Evolutionary conservation across 2,797 vertebrate species (phyloP).

Genomic region (Muraenolepis orangiensis): DNA sequence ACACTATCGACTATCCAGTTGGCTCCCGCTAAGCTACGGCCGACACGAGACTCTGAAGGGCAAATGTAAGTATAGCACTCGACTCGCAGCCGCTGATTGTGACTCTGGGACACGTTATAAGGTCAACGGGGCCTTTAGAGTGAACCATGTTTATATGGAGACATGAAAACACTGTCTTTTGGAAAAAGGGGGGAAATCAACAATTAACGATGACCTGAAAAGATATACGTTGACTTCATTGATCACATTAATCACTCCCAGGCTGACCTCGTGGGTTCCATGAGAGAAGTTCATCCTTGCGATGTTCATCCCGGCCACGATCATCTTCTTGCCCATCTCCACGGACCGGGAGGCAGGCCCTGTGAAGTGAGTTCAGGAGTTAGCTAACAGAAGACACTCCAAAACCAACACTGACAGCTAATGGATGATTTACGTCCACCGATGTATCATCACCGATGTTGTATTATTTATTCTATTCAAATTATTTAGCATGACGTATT

Average conservation of each 20-base stretch:
- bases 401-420: background rate
- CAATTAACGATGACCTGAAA: background rate
- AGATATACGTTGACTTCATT: background rate
- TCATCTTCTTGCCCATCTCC: slow-evolving; percentile 91
- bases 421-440: no score
- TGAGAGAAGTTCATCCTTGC: slow-evolving; percentile 99
- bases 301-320: slow-evolving; percentile 97
- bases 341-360: slow-evolving; percentile 91
- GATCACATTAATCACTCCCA: background rate
- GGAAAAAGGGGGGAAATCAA: background rate
- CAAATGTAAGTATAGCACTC: slow-evolving; percentile 49
- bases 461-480: background rate
- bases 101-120: slow-evolving; percentile 45
- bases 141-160: background rate
- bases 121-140: slow-evolving; percentile 36
- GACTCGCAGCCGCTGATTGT: slow-evolving; percentile 60
- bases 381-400: background rate
- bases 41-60: slow-evolving; percentile 25
- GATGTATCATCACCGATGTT: no score
- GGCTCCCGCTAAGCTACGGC: slow-evolving; percentile 25
- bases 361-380: slow-evolving; percentile 41
- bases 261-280: slow-evolving; percentile 90
- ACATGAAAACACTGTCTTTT: background rate
- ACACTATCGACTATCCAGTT: slow-evolving; percentile 17
- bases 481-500: background rate